Conservation (phyloP, 1,140 invertebrate genomes). For the Notospermus geniculatus region DNA sequence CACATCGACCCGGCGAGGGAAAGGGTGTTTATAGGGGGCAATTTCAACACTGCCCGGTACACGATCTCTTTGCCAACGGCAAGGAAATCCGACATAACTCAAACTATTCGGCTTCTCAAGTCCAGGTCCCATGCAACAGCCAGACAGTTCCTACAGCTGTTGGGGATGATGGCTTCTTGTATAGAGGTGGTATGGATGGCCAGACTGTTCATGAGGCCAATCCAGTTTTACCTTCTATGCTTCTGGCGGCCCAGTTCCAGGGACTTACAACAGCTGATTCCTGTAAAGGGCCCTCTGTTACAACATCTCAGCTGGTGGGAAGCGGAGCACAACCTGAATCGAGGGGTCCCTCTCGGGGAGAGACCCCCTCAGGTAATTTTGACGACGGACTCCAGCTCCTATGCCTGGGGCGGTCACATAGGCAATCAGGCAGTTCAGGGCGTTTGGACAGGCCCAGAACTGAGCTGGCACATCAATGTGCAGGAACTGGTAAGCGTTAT, state of each 20-base stretch:
- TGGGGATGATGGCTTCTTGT: neutral
- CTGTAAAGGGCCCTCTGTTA: neutral
- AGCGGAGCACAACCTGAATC: neutral
- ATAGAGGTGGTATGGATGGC: neutral
- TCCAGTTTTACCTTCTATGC: neutral
- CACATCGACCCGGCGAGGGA: neutral
- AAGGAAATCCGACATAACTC: neutral
- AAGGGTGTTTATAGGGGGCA: neutral
- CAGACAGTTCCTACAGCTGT: neutral
- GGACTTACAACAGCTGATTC: neutral
- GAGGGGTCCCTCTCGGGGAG: neutral
- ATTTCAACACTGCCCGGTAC: neutral
- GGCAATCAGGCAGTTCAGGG: neutral
- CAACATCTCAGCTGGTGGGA: neutral
- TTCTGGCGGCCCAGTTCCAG: neutral
- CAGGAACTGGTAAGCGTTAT: neutral
- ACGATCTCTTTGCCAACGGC: neutral
- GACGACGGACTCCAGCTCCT: neutral
- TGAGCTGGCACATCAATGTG: neutral
- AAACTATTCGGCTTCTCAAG: neutral
- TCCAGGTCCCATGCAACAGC: neutral
- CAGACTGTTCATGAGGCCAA: neutral
- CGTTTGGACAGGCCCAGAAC: neutral
- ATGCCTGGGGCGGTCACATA: neutral
- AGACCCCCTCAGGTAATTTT: neutral